Percentiles rank a stretch among this genome's conserved stretches.
phyloP scores from a whole-genome alignment of 2,888 invertebrate species.

The Coleophora deauratella region DNA sequence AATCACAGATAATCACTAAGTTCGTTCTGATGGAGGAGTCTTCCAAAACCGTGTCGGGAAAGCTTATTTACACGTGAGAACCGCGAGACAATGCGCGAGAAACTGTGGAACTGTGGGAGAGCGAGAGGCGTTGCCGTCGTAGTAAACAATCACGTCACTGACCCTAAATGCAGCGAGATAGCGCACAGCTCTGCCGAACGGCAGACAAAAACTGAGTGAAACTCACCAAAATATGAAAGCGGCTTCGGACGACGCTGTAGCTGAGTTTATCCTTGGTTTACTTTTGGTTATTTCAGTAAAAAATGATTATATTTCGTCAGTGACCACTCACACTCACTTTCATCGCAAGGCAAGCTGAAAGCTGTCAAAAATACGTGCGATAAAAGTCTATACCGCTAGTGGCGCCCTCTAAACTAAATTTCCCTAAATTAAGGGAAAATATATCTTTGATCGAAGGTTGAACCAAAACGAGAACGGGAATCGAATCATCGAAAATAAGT shows the following conservation, averaged over 20 bases:
- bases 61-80: conserved; percentile 59
- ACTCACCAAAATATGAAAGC: conserved; percentile 36
- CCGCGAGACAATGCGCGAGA: conserved; percentile 60
- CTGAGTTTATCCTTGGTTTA: conserved; percentile 17
- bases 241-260: conserved; percentile 12
- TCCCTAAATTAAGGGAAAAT: neutral
- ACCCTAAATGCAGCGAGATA: conserved; percentile 36
- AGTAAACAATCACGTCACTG: conserved; percentile 74
- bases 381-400: conserved; percentile 25
- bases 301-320: conserved; percentile 41
- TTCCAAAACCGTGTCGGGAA: conserved; percentile 35
- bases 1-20: too few species aligned
- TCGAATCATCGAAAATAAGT: too few species aligned
- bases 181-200: conserved; percentile 3
- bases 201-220: conserved; percentile 13
- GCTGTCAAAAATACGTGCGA: conserved; percentile 23
- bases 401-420: conserved; percentile 22
- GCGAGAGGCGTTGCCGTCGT: conserved; percentile 72
- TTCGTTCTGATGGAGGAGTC: neutral
- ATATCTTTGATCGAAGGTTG: too few species aligned
- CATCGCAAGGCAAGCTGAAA: too few species aligned
- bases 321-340: conserved; percentile 29
- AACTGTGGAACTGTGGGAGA: conserved; percentile 60
- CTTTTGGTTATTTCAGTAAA: conserved; percentile 20
- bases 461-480: too few species aligned